These are phyloP conservation scores for Pandemis heparana DNA, from an alignment of 2,888 invertebrate species.

Conservation along the genomic window DNA sequence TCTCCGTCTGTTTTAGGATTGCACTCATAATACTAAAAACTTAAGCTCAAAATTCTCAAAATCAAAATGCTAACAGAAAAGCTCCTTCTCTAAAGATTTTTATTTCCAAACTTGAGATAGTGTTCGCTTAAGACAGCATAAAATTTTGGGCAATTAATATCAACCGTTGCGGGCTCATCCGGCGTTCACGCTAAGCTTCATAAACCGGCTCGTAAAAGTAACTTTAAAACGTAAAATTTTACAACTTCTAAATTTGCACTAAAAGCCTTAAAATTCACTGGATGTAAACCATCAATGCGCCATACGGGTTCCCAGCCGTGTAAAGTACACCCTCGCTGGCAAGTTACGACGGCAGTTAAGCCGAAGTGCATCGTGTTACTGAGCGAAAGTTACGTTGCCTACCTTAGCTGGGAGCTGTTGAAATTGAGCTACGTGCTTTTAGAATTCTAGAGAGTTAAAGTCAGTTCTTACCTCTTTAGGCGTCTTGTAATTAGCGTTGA, in stretches of 20 bases:
- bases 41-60: too few species aligned
- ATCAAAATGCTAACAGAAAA: background rate
- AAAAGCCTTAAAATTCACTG: conserved; percentile 38
- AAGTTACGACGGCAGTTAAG: conserved; percentile 30
- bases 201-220: conserved; percentile 3
- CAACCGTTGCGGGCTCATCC: conserved; percentile 7
- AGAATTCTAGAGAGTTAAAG: background rate
- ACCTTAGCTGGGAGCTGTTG: conserved; percentile 1
- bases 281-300: conserved; percentile 22
- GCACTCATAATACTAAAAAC: too few species aligned
- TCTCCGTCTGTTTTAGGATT: too few species aligned
- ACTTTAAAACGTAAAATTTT: conserved; percentile 26
- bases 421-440: background rate
- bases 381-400: conserved; percentile 24
- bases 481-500: background rate
- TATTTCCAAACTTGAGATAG: background rate
- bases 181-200: background rate
- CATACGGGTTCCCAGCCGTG: conserved; percentile 25
- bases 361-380: conserved; percentile 37
- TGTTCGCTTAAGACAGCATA: background rate
- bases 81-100: background rate
- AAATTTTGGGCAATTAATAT: conserved; percentile 19
- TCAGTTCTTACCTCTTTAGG: too few species aligned
- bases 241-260: conserved; percentile 31
- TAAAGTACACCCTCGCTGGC: conserved; percentile 35